These are phyloP conservation scores for Alauda arvensis DNA, from an alignment of 2,797 vertebrate genomes.

Conservation along the genomic window DNA sequence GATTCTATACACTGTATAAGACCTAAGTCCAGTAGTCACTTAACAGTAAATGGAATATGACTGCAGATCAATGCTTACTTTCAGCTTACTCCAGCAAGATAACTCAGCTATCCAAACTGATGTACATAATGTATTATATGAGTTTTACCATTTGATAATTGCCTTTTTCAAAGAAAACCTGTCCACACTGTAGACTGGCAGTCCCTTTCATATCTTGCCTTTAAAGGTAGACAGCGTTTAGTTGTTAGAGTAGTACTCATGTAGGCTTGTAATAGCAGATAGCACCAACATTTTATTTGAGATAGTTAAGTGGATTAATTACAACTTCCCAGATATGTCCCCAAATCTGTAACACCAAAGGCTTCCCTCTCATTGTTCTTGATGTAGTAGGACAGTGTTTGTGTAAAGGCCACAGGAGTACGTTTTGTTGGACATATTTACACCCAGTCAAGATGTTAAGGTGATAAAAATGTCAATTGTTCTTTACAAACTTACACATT, in stretches of 20 bases:
- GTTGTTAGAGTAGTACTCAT: conserved; percentile 46
- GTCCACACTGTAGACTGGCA: conserved; percentile 48
- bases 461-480: conserved; percentile 66
- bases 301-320: conserved; percentile 48
- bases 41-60: conserved; percentile 36
- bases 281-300: conserved; percentile 38
- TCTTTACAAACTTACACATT: conserved; percentile 67
- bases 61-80: conserved; percentile 43
- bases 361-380: conserved; percentile 58
- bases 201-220: conserved; percentile 56
- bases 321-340: conserved; percentile 36
- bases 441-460: conserved; percentile 62
- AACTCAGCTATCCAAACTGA: conserved; percentile 60
- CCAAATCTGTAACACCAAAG: conserved; percentile 58
- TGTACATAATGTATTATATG: conserved; percentile 72
- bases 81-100: conserved; percentile 55
- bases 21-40: conserved; percentile 27
- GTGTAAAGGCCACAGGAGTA: conserved; percentile 58
- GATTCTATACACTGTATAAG: conserved; percentile 20
- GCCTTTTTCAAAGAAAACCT: conserved; percentile 68
- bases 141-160: conserved; percentile 71
- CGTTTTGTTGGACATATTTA: conserved; percentile 67
- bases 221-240: conserved; percentile 44
- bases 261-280: conserved; percentile 49
- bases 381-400: conserved; percentile 60